Percentiles rank a stretch among this genome's conserved stretches.
Evolutionary conservation across 2,888 invertebrate genomes (phyloP).

Genomic region (Trissolcus japonicus): DNA sequence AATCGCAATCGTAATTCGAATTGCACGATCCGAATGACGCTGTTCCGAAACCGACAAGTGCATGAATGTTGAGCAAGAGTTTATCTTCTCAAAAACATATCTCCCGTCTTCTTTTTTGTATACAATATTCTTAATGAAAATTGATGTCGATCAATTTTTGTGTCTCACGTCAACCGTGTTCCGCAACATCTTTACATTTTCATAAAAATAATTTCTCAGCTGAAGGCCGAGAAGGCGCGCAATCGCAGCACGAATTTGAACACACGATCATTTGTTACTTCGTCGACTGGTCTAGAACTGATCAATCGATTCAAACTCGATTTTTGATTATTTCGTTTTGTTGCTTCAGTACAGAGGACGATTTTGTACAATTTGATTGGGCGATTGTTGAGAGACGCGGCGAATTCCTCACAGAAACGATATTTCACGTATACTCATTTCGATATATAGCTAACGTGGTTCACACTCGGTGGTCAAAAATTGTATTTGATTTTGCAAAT

Average conservation of each 20-base stretch:
- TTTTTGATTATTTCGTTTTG: neutral
- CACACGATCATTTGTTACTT: constrained; percentile 30
- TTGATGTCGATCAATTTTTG: constrained; percentile 8
- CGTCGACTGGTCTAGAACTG: constrained; percentile 11
- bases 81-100: no score
- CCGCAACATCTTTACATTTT: constrained; percentile 30
- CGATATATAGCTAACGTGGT: no score
- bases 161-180: constrained; percentile 3
- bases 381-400: neutral
- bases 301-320: neutral
- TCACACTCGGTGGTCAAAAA: no score
- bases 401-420: neutral
- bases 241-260: constrained; percentile 27
- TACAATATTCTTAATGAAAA: constrained; percentile 4
- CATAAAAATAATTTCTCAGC: constrained; percentile 38
- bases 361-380: neutral
- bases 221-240: constrained; percentile 30
- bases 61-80: constrained; percentile 35
- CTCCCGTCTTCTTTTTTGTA: no score
- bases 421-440: neutral
- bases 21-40: no score
- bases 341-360: neutral
- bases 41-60: constrained; percentile 17
- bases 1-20: neutral
- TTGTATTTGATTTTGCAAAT: no score